Evolutionary conservation across 2,888 invertebrate genomes (phyloP).

Genomic region (Drosophila monieri): DNA sequence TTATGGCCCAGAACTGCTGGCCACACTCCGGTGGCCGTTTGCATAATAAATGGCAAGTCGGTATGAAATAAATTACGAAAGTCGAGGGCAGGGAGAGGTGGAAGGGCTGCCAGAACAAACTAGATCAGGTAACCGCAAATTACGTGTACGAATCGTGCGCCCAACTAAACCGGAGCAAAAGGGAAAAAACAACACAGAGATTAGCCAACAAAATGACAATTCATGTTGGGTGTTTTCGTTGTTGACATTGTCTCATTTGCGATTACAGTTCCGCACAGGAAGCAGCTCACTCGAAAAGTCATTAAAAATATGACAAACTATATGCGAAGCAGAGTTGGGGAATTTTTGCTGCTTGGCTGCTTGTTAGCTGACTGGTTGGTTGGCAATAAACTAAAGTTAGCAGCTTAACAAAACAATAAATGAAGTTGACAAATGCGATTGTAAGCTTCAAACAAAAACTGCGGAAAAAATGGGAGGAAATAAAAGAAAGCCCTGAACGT

Average conservation of each 20-base stretch:
- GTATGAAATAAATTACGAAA: slow-evolving; percentile 69
- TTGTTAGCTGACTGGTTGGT: slow-evolving; percentile 27
- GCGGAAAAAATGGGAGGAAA: slow-evolving; percentile 30
- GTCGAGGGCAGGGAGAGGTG: slow-evolving; percentile 3
- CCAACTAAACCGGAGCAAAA: slow-evolving; percentile 9
- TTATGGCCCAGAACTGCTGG: slow-evolving; percentile 63
- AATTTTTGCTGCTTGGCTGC: slow-evolving; percentile 46
- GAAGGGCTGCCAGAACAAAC: slow-evolving; percentile 20
- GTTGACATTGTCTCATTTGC: slow-evolving; percentile 45
- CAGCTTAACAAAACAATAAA: slow-evolving; percentile 79
- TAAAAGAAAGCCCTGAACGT: slow-evolving; percentile 2
- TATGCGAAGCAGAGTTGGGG: slow-evolving; percentile 43
- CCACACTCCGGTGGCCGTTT: slow-evolving; percentile 59
- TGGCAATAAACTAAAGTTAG: slow-evolving; percentile 77
- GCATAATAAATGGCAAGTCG: slow-evolving; percentile 70
- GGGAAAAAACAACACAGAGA: slow-evolving; percentile 45
- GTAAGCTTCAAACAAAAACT: slow-evolving; percentile 54
- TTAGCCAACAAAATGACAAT: slow-evolving; percentile 55
- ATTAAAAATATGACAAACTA: slow-evolving; percentile 78
- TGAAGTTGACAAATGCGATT: slow-evolving; percentile 79
- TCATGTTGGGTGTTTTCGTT: slow-evolving; percentile 24
- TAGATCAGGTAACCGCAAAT: slow-evolving; percentile 55
- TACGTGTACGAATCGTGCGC: slow-evolving; percentile 61
- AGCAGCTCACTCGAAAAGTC: slow-evolving; percentile 69
- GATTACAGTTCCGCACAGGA: slow-evolving; percentile 56